Base-by-base conservation (phyloP, 2,797 vertebrate species). In the Sebastiscus tertius region DNA sequence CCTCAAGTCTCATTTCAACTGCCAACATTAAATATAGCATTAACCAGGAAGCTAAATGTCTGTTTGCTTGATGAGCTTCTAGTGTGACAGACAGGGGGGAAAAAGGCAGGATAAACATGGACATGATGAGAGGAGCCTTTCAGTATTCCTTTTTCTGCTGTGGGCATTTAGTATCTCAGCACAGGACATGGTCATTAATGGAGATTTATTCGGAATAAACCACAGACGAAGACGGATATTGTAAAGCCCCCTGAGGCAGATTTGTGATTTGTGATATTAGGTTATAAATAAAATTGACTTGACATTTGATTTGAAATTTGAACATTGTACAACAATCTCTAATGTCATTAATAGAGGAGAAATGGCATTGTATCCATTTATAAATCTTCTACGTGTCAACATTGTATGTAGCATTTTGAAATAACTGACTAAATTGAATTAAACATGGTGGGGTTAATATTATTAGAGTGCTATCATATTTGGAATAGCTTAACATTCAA, bases 11-110 rank as follows among this genome's bases (percentile, higher is more conserved):
- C 13, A 67, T 58, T 79, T 27, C 31, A 78, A 29, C 22, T 67
- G 76, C 72, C 49, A 71, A 31, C 18, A 34, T 79, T 46, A 85
- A 29, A 76, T 60, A 71, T 34, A 78, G 55, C 42, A 49, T 72
- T 52, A 59, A 75, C 55, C 56, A 61, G 59, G 39, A 75, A 78
- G 67, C 54, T 60, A 77, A 72, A 82, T 72, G 70, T 81, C 49
- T 58, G 66, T 55, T 52, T 54, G 24, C 33, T 64, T 42, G 52
- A 81, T 68, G n/a, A 60, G 71, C 26, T 31, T 52, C 22, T 9
- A 52, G 11, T 67, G n/a, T 59, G 36, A 39, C 64, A 64, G 29
- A 75, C 16, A 46, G 46, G 14, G 11, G 14, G 11, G 22, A 5
- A 18, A 67, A 29, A 39, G 24, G 42, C 49, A 60, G 68, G 59